Base-by-base conservation (phyloP, 1,140 invertebrate genomes). In the Epicauta chinensis region DNA sequence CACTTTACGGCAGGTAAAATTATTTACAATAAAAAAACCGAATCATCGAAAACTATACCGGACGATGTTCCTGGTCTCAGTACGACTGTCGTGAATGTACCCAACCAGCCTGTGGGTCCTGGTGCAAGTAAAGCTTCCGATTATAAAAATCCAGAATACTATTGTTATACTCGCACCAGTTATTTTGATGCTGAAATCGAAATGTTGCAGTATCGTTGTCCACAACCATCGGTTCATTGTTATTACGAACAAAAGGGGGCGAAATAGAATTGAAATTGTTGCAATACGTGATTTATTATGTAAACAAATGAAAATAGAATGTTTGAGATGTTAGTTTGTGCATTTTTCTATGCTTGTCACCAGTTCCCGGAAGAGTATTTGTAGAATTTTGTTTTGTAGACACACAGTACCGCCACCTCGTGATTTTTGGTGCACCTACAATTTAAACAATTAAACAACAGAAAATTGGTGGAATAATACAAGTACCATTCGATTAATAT, bases 141-240 rank as follows among this genome's bases (percentile, higher is more conserved):
- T 2, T 94, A 93, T 64, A 91, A 91, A 73, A 89, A 89, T 62
- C 86, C 88, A 0, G 90, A 93, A 72, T 93, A 93, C 66, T 94
- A 84, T 63, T 81, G 78, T 56, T 92, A 92, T 61, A 80, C 90
- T 62, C 75, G 78, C 16, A 82, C 79, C 59, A 87, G 83, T 51
- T 93, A 84, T 63, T 86, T 81, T 58, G 87, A 93, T 71, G 83
- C 89, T 40, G 89, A 93, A 76, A 78, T 90, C 12, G 89, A 92
- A 76, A 83, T 93, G 82, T 71, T 75, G 10, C 83, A 87, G 64
- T 86, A 77, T 61, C 78, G 90, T 67, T 73, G 86, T 38, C 84
- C 84, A 35, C 82, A 85, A 68, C 87, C 87, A 34, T 82, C 80
- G 13, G 63, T 47, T 35, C 55, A 63, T 38, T 17, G 40, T n/a